Evolutionary conservation across 2,113 vertebrate species (phyloP).

Genomic region (Hydropotes inermis): DNA sequence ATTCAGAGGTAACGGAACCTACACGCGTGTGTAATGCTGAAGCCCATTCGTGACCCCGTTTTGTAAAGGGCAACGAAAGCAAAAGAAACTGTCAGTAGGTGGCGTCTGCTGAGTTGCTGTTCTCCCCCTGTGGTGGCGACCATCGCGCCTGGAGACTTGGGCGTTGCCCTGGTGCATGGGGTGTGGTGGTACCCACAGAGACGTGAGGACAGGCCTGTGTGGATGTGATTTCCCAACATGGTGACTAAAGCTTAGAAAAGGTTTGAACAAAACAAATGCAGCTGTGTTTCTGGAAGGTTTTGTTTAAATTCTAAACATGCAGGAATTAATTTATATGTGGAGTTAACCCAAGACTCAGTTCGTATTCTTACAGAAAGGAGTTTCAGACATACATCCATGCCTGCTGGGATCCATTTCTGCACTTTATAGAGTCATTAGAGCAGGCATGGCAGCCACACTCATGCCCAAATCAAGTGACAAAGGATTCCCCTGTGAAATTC

Average conservation of each 20-base stretch:
- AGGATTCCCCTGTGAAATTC: background rate
- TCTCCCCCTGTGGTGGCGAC: background rate
- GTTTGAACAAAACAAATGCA: background rate
- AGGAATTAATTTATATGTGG: background rate
- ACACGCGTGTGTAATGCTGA: background rate
- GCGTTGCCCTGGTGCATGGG: fast-evolving
- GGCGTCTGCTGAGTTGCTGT: background rate
- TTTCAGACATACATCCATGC: background rate
- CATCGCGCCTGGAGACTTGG: background rate
- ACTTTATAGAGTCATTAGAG: background rate
- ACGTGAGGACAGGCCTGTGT: background rate
- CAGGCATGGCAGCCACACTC: background rate
- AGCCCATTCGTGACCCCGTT: background rate
- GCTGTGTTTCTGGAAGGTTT: background rate
- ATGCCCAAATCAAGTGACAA: background rate
- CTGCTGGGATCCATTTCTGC: background rate
- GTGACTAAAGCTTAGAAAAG: background rate
- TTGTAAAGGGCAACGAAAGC: background rate
- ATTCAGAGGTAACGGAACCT: background rate
- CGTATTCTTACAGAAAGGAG: too few relatives aligned
- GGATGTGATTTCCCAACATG: background rate
- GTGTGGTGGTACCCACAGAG: background rate
- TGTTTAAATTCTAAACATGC: background rate
- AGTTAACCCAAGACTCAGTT: background rate
- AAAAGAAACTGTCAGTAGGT: background rate